These are phyloP conservation scores for Xiphias gladius DNA, from an alignment of 2,113 vertebrate species.

Conservation along the genomic window DNA sequence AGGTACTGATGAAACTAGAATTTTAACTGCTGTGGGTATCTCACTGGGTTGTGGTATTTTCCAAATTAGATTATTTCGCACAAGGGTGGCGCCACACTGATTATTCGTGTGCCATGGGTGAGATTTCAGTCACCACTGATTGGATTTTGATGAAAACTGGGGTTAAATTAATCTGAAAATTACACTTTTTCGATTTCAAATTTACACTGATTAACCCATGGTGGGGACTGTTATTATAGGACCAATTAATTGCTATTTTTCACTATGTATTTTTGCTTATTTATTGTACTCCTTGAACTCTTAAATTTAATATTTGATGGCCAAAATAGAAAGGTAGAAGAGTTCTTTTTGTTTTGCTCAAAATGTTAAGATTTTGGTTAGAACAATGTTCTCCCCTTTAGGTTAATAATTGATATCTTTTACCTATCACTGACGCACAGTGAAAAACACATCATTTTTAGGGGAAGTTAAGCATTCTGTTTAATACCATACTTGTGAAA, in stretches of 20 bases:
- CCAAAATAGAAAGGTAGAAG: background rate
- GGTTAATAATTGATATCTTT: background rate
- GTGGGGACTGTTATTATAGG: constrained; percentile 14
- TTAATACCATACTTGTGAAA: background rate
- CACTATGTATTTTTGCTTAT: background rate
- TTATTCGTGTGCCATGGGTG: constrained; percentile 38
- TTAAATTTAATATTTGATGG: background rate
- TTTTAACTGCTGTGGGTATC: constrained; percentile 12
- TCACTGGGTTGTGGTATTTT: constrained; percentile 45
- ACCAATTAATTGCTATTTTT: background rate
- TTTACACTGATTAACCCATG: constrained; percentile 18
- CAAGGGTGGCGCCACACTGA: constrained; percentile 18
- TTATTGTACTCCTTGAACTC: background rate
- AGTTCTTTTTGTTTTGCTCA: background rate
- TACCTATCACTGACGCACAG: background rate
- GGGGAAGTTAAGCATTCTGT: background rate
- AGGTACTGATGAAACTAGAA: constrained; percentile 15
- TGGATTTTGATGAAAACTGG: constrained; percentile 40
- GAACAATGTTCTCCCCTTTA: background rate
- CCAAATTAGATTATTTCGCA: constrained; percentile 37
- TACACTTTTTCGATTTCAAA: constrained; percentile 27
- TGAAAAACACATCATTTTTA: background rate
- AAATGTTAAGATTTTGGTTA: background rate
- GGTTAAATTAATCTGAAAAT: constrained; percentile 36
- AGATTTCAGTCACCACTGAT: constrained; percentile 46